These are phyloP conservation scores for Athene cunicularia DNA, from an alignment of 2,113 vertebrate species.

Conservation along the genomic window DNA sequence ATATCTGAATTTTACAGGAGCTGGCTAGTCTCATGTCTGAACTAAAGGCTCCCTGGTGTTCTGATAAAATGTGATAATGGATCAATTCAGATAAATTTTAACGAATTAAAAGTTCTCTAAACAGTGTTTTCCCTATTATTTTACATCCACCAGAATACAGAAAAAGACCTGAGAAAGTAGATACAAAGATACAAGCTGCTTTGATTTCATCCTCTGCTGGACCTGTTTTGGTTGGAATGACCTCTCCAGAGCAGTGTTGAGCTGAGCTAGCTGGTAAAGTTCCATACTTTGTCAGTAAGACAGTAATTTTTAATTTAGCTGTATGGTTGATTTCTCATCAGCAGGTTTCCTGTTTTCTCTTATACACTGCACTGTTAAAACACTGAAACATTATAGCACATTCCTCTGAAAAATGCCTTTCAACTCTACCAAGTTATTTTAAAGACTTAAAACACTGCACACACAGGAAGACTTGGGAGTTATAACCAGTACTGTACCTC, in stretches of 20 bases:
- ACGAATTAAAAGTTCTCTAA: not conserved
- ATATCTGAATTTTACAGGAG: not conserved
- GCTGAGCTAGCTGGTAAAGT: not conserved
- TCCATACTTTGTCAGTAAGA: not conserved
- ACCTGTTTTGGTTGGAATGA: not conserved
- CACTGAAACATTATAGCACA: not conserved
- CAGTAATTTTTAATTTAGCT: not conserved
- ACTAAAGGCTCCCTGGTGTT: not conserved
- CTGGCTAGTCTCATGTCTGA: not conserved
- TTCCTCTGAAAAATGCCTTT: not conserved
- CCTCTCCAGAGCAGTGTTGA: not conserved
- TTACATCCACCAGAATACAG: not conserved
- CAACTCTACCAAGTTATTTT: not conserved
- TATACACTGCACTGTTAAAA: not conserved
- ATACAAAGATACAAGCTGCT: not conserved
- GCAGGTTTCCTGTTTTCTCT: not conserved
- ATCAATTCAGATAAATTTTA: not conserved
- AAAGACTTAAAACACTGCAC: not conserved
- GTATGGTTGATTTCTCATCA: not conserved
- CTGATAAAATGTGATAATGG: not conserved
- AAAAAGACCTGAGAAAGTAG: not conserved
- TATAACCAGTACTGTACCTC: not conserved
- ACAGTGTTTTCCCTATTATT: not conserved
- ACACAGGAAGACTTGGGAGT: not conserved
- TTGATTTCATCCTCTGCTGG: not conserved